A percentile compares a stretch with the other conserved stretches of the same genome.
Evolutionary conservation across 1,140 invertebrate genomes (phyloP).

Genomic region (Rhizoglyphus robini): DNA sequence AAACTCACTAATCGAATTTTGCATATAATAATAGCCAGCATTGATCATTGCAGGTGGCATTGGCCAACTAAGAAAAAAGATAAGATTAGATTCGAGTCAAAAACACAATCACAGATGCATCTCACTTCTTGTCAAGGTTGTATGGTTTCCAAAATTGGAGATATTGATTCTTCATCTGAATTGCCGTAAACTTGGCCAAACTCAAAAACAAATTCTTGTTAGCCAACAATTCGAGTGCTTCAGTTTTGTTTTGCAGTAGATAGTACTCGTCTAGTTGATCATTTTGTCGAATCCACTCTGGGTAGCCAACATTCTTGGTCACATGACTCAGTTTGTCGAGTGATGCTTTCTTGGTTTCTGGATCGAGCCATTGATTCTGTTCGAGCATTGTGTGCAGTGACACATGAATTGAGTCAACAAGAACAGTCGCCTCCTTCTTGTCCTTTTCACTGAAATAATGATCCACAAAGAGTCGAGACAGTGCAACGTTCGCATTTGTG

Average conservation of each 20-base stretch:
- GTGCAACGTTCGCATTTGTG: constrained; percentile 37
- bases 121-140: constrained; percentile 12
- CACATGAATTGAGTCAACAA: constrained; percentile 28
- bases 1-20: constrained; percentile 34
- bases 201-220: background rate
- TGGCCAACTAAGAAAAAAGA: constrained; percentile 20
- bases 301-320: constrained; percentile 40
- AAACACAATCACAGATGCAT: no score
- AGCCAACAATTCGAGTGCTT: background rate
- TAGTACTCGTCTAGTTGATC: constrained; percentile 10
- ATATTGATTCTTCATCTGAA: background rate
- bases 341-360: constrained; percentile 58
- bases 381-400: constrained; percentile 34
- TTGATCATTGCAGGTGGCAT: constrained; percentile 32
- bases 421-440: constrained; percentile 45
- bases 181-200: background rate
- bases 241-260: background rate
- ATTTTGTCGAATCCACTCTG: constrained; percentile 38
- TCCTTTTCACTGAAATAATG: background rate
- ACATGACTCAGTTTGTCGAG: constrained; percentile 32
- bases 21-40: constrained; percentile 47
- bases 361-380: constrained; percentile 72
- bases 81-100: no score
- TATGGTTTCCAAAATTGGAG: background rate
- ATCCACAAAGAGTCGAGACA: constrained; percentile 30